Conservation (phyloP, 2,113 vertebrate species). For the Furnarius figulus region DNA sequence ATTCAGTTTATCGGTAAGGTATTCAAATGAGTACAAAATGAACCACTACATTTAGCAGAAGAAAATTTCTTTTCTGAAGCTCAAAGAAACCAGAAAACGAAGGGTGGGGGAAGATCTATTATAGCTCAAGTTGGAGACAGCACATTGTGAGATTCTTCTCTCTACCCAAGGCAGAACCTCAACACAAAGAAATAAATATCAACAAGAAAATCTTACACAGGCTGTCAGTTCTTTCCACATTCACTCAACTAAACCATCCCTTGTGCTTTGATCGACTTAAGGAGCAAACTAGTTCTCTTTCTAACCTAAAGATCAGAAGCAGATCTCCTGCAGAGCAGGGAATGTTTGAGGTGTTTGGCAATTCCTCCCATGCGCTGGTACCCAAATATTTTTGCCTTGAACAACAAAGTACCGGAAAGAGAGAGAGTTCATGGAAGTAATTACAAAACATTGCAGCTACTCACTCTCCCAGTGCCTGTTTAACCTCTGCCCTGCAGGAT, state of each 20-base stretch:
- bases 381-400: neutral
- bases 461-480: neutral
- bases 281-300: neutral
- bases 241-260: neutral
- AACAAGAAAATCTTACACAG: neutral
- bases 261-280: neutral
- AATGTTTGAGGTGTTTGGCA: neutral
- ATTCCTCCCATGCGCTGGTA: neutral
- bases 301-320: neutral
- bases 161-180: neutral
- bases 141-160: neutral
- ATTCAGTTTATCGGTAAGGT: neutral
- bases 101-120: neutral
- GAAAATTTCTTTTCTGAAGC: neutral
- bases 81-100: neutral
- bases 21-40: slow-evolving; percentile 6
- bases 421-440: neutral
- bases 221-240: neutral
- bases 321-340: neutral
- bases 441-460: neutral
- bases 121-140: neutral
- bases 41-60: neutral
- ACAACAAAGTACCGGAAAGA: neutral
- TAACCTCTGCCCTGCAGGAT: neutral
- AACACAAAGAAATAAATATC: neutral